Evolutionary conservation across 2,113 vertebrate genomes (phyloP).

Genomic region (Agapornis roseicollis): DNA sequence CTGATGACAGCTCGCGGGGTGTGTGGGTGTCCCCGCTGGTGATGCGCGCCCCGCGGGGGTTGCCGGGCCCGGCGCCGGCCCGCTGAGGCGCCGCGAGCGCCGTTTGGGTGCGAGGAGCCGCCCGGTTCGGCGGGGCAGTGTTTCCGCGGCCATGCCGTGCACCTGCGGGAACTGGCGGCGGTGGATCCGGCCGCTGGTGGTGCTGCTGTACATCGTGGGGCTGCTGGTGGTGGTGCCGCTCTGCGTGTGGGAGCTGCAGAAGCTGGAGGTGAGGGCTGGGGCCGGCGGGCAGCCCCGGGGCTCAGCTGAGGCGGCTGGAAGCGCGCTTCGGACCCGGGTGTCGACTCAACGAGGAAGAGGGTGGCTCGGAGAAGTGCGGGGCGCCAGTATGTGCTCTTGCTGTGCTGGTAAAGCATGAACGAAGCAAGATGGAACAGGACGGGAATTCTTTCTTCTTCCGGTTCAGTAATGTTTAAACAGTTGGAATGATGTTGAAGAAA

Average conservation of each 20-base stretch:
- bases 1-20: background rate
- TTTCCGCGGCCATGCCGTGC: constrained; percentile 83
- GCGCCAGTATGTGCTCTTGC: background rate
- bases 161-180: constrained; percentile 94
- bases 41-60: background rate
- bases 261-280: constrained; percentile 79
- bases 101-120: background rate
- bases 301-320: background rate
- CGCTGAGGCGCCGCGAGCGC: background rate
- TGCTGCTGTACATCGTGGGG: constrained; percentile 84
- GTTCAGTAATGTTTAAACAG: background rate
- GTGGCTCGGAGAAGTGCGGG: background rate
- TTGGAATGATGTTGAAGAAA: background rate
- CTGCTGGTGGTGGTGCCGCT: constrained; percentile 87
- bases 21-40: background rate
- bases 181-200: constrained; percentile 93
- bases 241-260: constrained; percentile 91
- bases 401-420: accelerated
- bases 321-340: background rate
- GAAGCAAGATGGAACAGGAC: accelerated
- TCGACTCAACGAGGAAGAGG: background rate
- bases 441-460: background rate
- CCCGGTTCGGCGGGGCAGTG: background rate
- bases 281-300: no score
- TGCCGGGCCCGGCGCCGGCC: background rate